phyloP scores from a whole-genome alignment of 92 coral and sea anemone genomes.

The Galaxea fascicularis region DNA sequence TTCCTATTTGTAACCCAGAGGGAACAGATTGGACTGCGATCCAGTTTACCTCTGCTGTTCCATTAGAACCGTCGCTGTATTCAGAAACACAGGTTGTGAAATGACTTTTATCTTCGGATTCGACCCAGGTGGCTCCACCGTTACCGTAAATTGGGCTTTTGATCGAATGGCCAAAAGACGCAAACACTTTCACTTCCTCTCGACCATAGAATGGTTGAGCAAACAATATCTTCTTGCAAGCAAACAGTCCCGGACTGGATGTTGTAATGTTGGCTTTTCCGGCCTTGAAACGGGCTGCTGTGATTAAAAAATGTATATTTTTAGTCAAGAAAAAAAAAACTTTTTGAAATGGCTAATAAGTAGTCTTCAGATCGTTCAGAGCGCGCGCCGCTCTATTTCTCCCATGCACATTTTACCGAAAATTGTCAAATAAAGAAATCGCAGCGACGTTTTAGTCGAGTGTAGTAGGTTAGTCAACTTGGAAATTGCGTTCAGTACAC shows the following conservation, averaged over 20 bases:
- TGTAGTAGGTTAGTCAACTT: too few species aligned
- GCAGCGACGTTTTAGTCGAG: too few species aligned
- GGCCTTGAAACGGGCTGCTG: neutral
- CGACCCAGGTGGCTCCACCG: slow-evolving; percentile 15
- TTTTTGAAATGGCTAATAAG: too few species aligned
- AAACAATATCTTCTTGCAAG: neutral
- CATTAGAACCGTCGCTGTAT: neutral
- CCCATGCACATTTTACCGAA: neutral
- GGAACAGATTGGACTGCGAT: neutral
- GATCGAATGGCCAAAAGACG: neutral
- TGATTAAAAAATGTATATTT: neutral
- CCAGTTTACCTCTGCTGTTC: slow-evolving; percentile 13
- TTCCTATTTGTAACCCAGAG: neutral
- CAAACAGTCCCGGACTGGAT: neutral
- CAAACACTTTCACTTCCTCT: neutral
- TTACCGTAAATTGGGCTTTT: neutral
- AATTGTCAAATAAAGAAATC: too few species aligned
- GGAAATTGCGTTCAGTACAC: too few species aligned
- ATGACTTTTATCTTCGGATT: neutral
- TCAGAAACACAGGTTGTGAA: slow-evolving; percentile 9
- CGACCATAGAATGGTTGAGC: neutral
- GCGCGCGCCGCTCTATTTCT: too few species aligned
- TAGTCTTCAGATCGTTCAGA: too few species aligned
- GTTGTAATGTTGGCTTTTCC: neutral
- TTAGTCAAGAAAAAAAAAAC: neutral